Evolutionary conservation across 2,797 vertebrate genomes (phyloP).

Genomic region (Ambastaia sidthimunki): DNA sequence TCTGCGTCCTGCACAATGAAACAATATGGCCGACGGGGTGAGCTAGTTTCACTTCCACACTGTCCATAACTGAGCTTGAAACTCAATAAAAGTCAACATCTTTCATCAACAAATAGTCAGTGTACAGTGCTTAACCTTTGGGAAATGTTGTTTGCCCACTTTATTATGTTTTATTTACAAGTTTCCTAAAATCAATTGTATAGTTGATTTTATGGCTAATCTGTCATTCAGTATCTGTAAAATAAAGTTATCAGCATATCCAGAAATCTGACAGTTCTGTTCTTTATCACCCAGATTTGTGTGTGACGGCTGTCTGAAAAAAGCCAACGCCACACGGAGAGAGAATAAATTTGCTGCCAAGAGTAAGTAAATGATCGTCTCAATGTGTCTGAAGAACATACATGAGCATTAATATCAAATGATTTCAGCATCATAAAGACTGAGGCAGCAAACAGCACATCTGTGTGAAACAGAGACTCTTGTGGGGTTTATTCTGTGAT

Average conservation of each 20-base stretch:
- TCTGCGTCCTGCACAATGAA: conserved; percentile 96
- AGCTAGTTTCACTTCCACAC: conserved; percentile 65
- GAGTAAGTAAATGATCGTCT: conserved; percentile 80
- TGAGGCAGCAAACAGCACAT: too few relatives aligned
- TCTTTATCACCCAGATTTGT: conserved; percentile 81
- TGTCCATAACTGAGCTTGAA: neutral
- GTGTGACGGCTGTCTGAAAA: conserved; percentile 94
- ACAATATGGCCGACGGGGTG: conserved; percentile 96
- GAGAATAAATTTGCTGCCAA: conserved; percentile 98
- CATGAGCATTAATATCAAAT: too few relatives aligned
- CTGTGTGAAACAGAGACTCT: too few relatives aligned
- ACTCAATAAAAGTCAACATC: neutral
- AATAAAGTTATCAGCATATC: neutral
- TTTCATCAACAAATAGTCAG: neutral
- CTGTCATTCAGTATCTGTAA: neutral
- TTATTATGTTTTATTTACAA: too few relatives aligned
- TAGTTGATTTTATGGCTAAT: too few relatives aligned
- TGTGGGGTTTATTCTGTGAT: neutral
- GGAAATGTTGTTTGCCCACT: too few relatives aligned
- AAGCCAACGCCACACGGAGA: conserved; percentile 90
- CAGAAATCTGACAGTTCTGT: neutral
- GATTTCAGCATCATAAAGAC: too few relatives aligned
- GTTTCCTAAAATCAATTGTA: neutral
- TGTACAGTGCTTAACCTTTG: neutral
- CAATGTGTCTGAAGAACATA: too few relatives aligned